Evolutionary conservation across 35 echinoderm and acorn worm species (phyloP), one percentile per base, ranked within the genome.

Genomic region (Anneissia japonica): DNA sequence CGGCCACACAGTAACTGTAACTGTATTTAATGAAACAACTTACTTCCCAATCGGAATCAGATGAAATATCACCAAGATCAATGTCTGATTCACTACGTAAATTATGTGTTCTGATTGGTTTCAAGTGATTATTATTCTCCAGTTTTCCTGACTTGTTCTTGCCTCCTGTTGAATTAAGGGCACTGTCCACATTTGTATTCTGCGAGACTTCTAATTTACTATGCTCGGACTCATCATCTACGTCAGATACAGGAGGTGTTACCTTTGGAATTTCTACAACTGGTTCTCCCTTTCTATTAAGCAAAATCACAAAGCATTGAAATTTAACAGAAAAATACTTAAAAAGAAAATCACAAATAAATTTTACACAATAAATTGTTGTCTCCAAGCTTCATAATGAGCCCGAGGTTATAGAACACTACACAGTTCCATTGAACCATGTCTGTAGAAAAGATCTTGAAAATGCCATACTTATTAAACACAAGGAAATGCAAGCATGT

Each of bases 31-130:
- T 28, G 81, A 31, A 3, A 72, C 9, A 0, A 23, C 90, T 76
- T 72, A 97, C 94, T 85, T 97, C 94, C 94, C 94, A 97, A 56
- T 90, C 89, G 21, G 87, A 90, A n/a, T 96, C 94, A 7, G 75
- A 81, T 26, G 95, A 93, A 34, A 99, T 21, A 35, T 99, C 96
- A 3, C 96, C 96, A 0, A 99, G 83, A 32, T 99, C 96, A 36
- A 99, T 85, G 28, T 99, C 92, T 72, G 88, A 89, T 34, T 90
- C 89, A 26, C 35, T 39, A 0, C 31, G 23, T 4, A 35, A 4
- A 34, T 79, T 34, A 0, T 11, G 77, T 12, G 38, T 36, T 17
- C 30, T 36, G 9, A 14, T 37, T 38, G 36, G 77, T 7, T 13
- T 14, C 35, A 35, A 16, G 14, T 39, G 38, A 26, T 37, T 81